A percentile compares a stretch with the other conserved stretches of the same genome.
phyloP scores from a whole-genome alignment of 2,113 vertebrate species.

The Suricata suricatta region DNA sequence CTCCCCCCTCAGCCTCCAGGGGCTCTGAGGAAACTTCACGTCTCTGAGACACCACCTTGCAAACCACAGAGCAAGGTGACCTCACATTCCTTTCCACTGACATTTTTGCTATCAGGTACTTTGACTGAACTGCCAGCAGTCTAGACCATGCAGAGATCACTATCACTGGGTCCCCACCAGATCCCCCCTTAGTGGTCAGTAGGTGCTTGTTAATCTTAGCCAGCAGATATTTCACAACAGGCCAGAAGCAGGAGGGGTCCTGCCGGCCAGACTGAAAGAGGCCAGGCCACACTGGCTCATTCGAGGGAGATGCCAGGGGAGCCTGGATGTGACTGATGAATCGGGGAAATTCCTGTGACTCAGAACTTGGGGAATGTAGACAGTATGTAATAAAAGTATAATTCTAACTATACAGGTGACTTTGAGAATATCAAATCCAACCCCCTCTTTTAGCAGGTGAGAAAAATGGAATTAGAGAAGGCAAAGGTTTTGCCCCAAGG shows the following conservation, averaged over 20 bases:
- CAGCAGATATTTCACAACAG: neutral
- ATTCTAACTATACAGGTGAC: neutral
- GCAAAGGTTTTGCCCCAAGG: neutral
- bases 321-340: neutral
- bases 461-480: neutral
- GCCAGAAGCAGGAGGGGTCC: neutral
- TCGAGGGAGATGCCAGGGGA: neutral
- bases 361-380: conserved; percentile 5
- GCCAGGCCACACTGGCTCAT: neutral
- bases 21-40: neutral
- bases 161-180: neutral
- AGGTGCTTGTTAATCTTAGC: neutral
- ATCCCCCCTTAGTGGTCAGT: neutral
- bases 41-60: neutral
- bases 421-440: neutral
- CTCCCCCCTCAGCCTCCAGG: neutral
- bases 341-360: conserved; percentile 39
- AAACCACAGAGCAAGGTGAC: neutral
- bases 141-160: neutral
- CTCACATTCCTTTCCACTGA: neutral
- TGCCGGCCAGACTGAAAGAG: neutral
- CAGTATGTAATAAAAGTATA: neutral
- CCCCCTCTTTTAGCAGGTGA: neutral
- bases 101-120: neutral
- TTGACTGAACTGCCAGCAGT: neutral